Conservation (phyloP, 2,797 vertebrate genomes). For the Tragelaphus eurycerus region DNA sequence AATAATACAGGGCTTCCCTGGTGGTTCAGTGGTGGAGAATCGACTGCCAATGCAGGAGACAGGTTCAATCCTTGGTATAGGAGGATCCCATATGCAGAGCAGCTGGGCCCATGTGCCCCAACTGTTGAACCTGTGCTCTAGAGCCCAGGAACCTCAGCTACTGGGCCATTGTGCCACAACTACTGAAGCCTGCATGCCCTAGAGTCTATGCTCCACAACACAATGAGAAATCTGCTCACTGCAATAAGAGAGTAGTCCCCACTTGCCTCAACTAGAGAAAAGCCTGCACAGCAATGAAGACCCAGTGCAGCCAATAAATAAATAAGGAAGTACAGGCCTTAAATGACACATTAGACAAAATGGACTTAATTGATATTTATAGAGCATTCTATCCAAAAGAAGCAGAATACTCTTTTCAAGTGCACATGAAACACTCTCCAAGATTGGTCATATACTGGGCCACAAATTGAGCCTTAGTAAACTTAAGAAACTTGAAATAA, state of each 20-base stretch:
- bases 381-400: neutral
- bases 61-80: neutral
- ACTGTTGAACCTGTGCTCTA: neutral
- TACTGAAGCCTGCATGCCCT: neutral
- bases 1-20: neutral
- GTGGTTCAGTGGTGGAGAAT: neutral
- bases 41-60: neutral
- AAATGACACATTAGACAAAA: neutral
- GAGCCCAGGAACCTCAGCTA: neutral
- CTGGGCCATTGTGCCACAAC: neutral
- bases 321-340: neutral
- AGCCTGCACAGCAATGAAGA: neutral
- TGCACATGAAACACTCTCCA: neutral
- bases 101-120: neutral
- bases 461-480: neutral
- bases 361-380: neutral
- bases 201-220: neutral
- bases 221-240: neutral
- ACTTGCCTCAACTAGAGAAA: neutral
- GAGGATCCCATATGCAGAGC: neutral
- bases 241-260: neutral
- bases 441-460: neutral
- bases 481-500: neutral
- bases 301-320: neutral
- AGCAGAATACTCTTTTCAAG: neutral